Base-by-base conservation (phyloP, 1,140 invertebrate species). In the Drosophila subpulchrella region DNA sequence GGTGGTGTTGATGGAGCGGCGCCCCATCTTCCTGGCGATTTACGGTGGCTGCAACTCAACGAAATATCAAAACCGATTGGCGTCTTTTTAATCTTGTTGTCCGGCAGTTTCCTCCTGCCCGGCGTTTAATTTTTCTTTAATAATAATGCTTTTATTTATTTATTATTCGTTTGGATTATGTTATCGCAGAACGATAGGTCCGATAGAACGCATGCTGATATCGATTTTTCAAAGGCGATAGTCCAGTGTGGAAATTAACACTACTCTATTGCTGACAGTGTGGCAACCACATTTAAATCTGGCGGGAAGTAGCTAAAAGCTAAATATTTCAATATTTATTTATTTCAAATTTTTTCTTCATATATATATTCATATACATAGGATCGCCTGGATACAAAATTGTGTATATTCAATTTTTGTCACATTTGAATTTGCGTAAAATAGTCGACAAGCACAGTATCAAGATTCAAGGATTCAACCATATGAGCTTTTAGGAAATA, bases 1-100 rank as follows among this genome's bases (percentile, higher is more conserved):
- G 32, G 98, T 99, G 95, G 98, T 98, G 94, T 98, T 99, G 80
- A 99, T 99, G 48, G 98, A 98, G 79, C 98, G 94, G 70, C 98
- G 95, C 55, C 98, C 98, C 98, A 99, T 99, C 82, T 94, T 96
- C 0, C 20, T n/a, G 15, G n/a, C 7, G 4, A 6, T 36, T 50
- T 65, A 39, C 6, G 34, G 34, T 42, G 27, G 0, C 30, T 38
- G 39, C 11, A 20, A 42, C 32, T 42, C 4, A 11, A 42, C 10
- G 8, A 60, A 60, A 32, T 32, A 15, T 7, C 20, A 15, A 20
- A 42, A 10, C 55, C 17, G 3, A 53, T 10, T 3, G 38, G 17
- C 55, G 38, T 55, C 38, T 27, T 32, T 59, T 27, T 6, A 17
- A 42, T 20, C 2, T 3, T 6, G 7, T 12, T 20, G 10, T 46